phyloP scores from a whole-genome alignment of 2,888 invertebrate genomes.

The Priocnemis perturbator region DNA sequence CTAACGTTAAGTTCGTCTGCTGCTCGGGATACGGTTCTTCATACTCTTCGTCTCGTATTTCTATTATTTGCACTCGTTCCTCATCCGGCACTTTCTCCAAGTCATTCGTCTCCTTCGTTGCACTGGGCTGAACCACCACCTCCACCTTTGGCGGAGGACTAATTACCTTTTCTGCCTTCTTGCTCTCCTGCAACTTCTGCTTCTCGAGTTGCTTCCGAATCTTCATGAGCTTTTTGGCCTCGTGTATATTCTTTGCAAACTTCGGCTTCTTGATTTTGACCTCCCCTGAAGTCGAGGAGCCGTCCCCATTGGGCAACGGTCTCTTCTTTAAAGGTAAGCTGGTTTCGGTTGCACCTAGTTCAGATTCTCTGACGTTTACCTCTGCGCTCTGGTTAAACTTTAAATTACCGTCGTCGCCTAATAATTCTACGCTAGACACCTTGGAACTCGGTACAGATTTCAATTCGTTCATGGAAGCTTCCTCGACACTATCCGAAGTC shows the following conservation, averaged over 20 bases:
- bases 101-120: slow-evolving; percentile 25
- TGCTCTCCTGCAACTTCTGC: slow-evolving; percentile 78
- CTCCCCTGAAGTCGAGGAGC: slow-evolving; percentile 32
- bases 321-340: slow-evolving; percentile 70
- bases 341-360: slow-evolving; percentile 37
- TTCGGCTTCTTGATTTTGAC: slow-evolving; percentile 80
- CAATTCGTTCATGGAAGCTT: slow-evolving; percentile 52
- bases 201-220: slow-evolving; percentile 81
- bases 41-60: slow-evolving; percentile 70
- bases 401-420: neutral
- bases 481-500: slow-evolving; percentile 67
- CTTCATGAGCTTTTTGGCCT: slow-evolving; percentile 82
- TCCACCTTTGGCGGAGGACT: slow-evolving; percentile 32
- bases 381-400: slow-evolving; percentile 14
- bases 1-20: slow-evolving; percentile 61
- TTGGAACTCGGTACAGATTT: slow-evolving; percentile 36
- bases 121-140: neutral
- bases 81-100: slow-evolving; percentile 68
- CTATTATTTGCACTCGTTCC: slow-evolving; percentile 72
- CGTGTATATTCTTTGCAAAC: slow-evolving; percentile 82
- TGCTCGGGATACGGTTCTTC: slow-evolving; percentile 69
- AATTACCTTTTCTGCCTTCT: slow-evolving; percentile 68
- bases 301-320: slow-evolving; percentile 53
- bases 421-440: slow-evolving; percentile 26
- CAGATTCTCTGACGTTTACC: slow-evolving; percentile 1